A percentile compares a stretch with the other conserved stretches of the same genome.
Conservation (phyloP, 2,888 invertebrate genomes). For the Gnatocerus cornutus region DNA sequence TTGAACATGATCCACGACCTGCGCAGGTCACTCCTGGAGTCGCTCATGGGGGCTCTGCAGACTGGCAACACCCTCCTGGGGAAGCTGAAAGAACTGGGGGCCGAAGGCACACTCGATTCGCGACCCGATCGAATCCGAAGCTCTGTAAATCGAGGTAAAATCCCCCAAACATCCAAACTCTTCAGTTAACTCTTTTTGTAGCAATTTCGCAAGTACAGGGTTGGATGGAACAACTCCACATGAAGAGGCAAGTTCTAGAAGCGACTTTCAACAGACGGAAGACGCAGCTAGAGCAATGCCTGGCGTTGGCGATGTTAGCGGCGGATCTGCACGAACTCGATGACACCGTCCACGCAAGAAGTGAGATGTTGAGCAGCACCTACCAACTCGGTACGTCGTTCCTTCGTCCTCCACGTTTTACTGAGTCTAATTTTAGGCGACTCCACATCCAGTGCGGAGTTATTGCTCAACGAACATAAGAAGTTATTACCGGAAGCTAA, state of each 20-base stretch:
- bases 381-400: slow-evolving; percentile 76
- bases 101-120: slow-evolving; percentile 84
- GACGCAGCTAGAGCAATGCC: slow-evolving; percentile 84
- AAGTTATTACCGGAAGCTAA: slow-evolving; percentile 82
- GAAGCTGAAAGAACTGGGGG: slow-evolving; percentile 82
- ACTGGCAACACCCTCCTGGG: slow-evolving; percentile 85
- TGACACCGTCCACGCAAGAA: slow-evolving; percentile 74
- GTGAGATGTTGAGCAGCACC: slow-evolving; percentile 74
- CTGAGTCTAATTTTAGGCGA: slow-evolving; percentile 73
- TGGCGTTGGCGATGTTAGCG: slow-evolving; percentile 82
- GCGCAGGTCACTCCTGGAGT: slow-evolving; percentile 81
- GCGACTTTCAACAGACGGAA: slow-evolving; percentile 80
- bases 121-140: slow-evolving; percentile 76
- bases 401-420: not conserved
- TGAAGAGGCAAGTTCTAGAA: slow-evolving; percentile 82
- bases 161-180: not conserved
- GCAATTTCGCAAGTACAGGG: slow-evolving; percentile 82
- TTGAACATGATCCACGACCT: slow-evolving; percentile 82
- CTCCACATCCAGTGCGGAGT: slow-evolving; percentile 79
- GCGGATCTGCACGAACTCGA: slow-evolving; percentile 81
- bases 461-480: slow-evolving; percentile 79
- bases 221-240: slow-evolving; percentile 84
- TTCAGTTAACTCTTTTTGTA: slow-evolving; percentile 61
- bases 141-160: slow-evolving; percentile 70
- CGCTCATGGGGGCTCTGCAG: slow-evolving; percentile 86